Conservation (phyloP, 2,113 vertebrate genomes). For the Charina bottae region DNA sequence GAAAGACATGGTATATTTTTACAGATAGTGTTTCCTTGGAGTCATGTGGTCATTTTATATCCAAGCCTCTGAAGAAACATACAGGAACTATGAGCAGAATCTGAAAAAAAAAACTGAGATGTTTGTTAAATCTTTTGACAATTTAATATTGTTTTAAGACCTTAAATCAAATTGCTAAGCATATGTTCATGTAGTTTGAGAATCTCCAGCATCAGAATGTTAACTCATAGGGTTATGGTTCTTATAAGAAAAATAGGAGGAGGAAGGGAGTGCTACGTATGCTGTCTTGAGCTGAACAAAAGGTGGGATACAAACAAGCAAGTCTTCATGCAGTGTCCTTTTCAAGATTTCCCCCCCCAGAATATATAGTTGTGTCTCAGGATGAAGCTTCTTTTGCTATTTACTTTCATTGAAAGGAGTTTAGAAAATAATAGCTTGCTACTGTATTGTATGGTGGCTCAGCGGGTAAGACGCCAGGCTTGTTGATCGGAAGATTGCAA, state of each 20-base stretch:
- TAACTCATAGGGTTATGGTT: neutral
- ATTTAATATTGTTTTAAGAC: neutral
- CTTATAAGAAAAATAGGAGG: neutral
- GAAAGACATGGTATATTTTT: neutral
- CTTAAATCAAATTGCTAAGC: neutral
- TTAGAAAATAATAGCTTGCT: neutral
- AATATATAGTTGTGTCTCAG: neutral
- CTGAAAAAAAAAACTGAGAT: neutral
- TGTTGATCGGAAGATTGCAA: too few species aligned
- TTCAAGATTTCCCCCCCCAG: neutral
- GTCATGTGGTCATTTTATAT: neutral
- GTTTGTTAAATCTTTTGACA: neutral
- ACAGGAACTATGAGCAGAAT: neutral
- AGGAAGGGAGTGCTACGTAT: neutral
- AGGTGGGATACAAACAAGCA: neutral
- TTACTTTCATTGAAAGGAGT: neutral
- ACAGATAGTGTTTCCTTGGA: neutral
- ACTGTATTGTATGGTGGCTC: neutral
- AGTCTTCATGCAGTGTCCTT: neutral
- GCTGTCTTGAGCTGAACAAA: neutral
- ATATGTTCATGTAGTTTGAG: neutral
- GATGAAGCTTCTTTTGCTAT: neutral
- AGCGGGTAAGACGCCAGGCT: too few species aligned
- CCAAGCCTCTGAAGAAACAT: too few species aligned
- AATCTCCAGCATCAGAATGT: neutral